A percentile compares a stretch with the other conserved stretches of the same genome.
Conservation (phyloP, 92 coral and sea anemone genomes). For the Galaxea fascicularis region DNA sequence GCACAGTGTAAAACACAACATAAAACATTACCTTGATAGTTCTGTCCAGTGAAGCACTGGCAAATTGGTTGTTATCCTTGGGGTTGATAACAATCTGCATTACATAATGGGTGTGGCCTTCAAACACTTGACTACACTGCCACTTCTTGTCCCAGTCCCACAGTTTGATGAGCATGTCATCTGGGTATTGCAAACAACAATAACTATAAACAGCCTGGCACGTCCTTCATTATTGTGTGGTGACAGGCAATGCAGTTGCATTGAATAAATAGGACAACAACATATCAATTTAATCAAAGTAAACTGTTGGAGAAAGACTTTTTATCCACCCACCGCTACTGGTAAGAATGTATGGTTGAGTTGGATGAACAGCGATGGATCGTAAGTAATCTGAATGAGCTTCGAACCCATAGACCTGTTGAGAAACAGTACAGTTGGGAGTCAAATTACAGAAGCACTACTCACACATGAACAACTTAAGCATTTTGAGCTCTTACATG, state of each 20-base stretch:
- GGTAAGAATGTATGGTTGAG: conserved; percentile 92
- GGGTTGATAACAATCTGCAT: conserved; percentile 99
- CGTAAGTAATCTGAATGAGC: conserved; percentile 98
- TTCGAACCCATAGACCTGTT: conserved; percentile 96
- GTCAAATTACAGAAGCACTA: no score
- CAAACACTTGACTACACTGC: conserved; percentile 98
- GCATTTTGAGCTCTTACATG: no score
- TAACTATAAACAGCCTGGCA: no score
- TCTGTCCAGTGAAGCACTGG: conserved; percentile 98
- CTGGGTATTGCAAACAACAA: conserved; percentile 28
- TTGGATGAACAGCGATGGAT: conserved; percentile 95
- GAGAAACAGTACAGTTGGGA: neutral
- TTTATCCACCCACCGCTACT: conserved; percentile 85
- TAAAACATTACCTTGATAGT: conserved; percentile 81
- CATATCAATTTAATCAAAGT: no score
- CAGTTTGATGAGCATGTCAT: conserved; percentile 97
- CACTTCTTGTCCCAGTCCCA: conserved; percentile 99
- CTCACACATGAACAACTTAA: no score
- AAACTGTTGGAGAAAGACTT: no score
- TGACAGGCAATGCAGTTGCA: no score
- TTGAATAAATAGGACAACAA: no score
- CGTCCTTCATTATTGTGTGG: no score
- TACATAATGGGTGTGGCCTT: conserved; percentile 99
- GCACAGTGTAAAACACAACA: neutral
- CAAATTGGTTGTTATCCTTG: conserved; percentile 97